phyloP scores from a whole-genome alignment of 1,140 invertebrate genomes.

The Drosophila equinoxialis region DNA sequence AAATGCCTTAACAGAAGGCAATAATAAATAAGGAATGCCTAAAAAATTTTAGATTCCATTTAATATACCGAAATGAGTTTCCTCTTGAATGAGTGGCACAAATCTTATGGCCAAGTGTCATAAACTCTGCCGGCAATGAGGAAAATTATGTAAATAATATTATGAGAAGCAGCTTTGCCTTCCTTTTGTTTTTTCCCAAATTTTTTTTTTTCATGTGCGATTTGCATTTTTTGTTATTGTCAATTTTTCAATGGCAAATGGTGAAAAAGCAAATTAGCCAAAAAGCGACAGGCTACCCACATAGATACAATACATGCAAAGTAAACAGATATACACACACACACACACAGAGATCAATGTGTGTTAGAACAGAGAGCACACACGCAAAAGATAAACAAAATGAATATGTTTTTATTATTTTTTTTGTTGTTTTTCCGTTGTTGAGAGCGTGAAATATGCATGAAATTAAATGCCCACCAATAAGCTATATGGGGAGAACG shows the following conservation, averaged over 20 bases:
- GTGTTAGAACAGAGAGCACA: constrained; percentile 13
- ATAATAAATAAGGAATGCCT: too few species aligned
- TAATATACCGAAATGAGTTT: too few species aligned
- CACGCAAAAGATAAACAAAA: constrained; percentile 12
- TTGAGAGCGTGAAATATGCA: constrained; percentile 67
- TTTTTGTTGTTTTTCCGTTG: constrained; percentile 29
- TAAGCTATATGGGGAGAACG: neutral
- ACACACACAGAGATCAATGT: neutral
- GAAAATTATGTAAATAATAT: neutral
- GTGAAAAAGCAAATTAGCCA: neutral
- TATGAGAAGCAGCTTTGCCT: neutral
- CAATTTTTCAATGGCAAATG: constrained; percentile 11
- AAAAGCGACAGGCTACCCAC: constrained; percentile 5
- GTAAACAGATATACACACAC: constrained; percentile 1
- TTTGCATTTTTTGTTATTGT: constrained; percentile 14
- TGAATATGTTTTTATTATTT: constrained; percentile 23
- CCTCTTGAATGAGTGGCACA: neutral
- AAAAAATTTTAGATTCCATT: too few species aligned
- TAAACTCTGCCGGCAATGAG: neutral
- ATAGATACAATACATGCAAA: neutral
- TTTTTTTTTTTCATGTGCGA: neutral
- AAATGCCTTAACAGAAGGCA: too few species aligned
- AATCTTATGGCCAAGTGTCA: neutral
- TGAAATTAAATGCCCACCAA: constrained; percentile 16
- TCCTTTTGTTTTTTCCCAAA: neutral